Conservation (phyloP, 2,888 invertebrate species). For the Ischnus inquisitorius region DNA sequence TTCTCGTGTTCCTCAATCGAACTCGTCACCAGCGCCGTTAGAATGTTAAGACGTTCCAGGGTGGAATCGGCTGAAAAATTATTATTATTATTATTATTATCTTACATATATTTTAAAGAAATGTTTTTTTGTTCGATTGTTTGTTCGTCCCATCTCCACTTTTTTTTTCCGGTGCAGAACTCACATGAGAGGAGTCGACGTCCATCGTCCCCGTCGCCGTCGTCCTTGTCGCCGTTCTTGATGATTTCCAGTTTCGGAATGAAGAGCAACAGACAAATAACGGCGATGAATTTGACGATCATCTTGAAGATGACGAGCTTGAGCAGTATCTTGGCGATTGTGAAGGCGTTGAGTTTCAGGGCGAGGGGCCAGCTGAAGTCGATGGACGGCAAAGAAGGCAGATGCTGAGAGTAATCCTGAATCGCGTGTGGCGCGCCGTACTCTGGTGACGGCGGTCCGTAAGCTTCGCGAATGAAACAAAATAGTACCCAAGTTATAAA, state of each 20-base stretch:
- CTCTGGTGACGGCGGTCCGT: slow-evolving; percentile 85
- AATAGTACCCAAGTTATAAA: background rate
- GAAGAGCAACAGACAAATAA: slow-evolving; percentile 91
- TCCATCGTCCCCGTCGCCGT: slow-evolving; percentile 79
- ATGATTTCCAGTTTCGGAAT: slow-evolving; percentile 89
- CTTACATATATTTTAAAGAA: background rate
- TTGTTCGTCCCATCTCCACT: no score
- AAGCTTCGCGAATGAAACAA: slow-evolving; percentile 75
- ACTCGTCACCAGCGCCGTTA: slow-evolving; percentile 75
- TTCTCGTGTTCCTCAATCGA: slow-evolving; percentile 76
- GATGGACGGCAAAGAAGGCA: slow-evolving; percentile 82
- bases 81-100: slow-evolving; percentile 17
- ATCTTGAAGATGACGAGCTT: slow-evolving; percentile 93
- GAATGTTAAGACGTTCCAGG: slow-evolving; percentile 71
- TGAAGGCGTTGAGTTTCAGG: slow-evolving; percentile 90
- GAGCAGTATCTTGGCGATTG: slow-evolving; percentile 91
- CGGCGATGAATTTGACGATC: slow-evolving; percentile 92
- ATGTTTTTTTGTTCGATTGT: no score
- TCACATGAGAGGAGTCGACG: slow-evolving; percentile 59
- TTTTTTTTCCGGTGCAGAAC: slow-evolving; percentile 27
- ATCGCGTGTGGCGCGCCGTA: slow-evolving; percentile 88
- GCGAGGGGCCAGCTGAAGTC: slow-evolving; percentile 88
- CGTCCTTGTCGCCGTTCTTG: slow-evolving; percentile 84
- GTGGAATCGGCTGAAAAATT: slow-evolving; percentile 68
- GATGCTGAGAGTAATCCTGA: slow-evolving; percentile 84